phyloP scores from a whole-genome alignment of 2,888 invertebrate genomes.

The Cryptocephalus primarius region DNA sequence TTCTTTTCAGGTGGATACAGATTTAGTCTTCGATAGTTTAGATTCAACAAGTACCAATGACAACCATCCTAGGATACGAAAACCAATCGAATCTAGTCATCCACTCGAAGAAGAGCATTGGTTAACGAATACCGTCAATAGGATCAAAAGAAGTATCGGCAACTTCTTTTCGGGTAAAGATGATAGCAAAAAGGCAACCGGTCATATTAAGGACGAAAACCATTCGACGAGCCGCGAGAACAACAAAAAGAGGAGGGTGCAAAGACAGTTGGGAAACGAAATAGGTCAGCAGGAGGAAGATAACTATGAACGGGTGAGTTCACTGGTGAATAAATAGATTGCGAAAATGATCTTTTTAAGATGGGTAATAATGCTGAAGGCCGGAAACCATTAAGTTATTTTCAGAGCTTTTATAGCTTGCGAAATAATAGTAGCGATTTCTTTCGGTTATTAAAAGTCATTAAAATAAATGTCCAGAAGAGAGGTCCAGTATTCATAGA shows the following conservation, averaged over 20 bases:
- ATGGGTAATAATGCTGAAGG: too few species aligned
- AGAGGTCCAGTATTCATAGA: too few species aligned
- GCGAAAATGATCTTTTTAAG: too few species aligned
- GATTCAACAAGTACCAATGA: conserved; percentile 25
- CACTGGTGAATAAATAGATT: too few species aligned
- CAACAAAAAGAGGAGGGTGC: not conserved
- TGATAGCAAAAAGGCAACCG: conserved; percentile 4
- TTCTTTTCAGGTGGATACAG: conserved; percentile 34
- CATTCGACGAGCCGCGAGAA: not conserved
- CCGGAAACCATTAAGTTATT: too few species aligned
- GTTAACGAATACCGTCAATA: conserved; percentile 25
- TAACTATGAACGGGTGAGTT: conserved; percentile 4
- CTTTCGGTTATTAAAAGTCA: too few species aligned
- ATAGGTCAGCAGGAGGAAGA: conserved; percentile 7
- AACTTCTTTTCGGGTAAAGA: conserved; percentile 17
- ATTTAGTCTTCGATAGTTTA: conserved; percentile 35
- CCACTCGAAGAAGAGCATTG: conserved; percentile 15
- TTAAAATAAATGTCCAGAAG: too few species aligned
- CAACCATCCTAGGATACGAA: conserved; percentile 23
- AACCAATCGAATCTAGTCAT: conserved; percentile 6
- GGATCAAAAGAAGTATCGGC: conserved; percentile 33
- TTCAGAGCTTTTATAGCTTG: too few species aligned
- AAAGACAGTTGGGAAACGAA: conserved; percentile 1
- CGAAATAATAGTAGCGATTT: too few species aligned
- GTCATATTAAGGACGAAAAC: not conserved